Base-by-base conservation (phyloP, 2,888 invertebrate genomes). In the Homarus gammarus region DNA sequence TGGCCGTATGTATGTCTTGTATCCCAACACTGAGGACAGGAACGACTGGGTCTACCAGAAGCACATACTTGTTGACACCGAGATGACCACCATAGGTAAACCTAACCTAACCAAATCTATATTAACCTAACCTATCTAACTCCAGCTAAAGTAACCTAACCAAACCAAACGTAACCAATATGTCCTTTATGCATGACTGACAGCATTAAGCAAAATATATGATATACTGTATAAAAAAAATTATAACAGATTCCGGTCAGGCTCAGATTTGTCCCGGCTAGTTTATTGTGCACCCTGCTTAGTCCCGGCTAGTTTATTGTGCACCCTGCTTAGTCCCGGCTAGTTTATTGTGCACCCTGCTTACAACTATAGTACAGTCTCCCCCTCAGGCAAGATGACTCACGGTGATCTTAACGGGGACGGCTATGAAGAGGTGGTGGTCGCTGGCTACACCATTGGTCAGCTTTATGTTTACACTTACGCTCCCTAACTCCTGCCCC, bases 391-490 rank as follows among this genome's bases (percentile, higher is more conserved):
- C 15, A 92, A 92, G 72, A 91, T 92, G 90, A 92, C 93, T 1
- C 91, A 92, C 31, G 93, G 87, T 10, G 93, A 93, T 90, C 90
- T 93, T 64, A 93, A 93, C 81, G 92, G 92, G 1, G 93, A 93
- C 84, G 93, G 93, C 15, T 93, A 92, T 85, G 93, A 92, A 22
- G 93, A 93, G 56, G 91, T 93, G 10, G 84, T 93, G 12, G 92
- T 92, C 22, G 93, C 93, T 27, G 92, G 92, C 12, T 93, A 93
- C 90, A 88, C 92, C 22, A 83, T 90, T 2, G 92, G 92, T 40
- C 90, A 90, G 38, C 81, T 93, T 10, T 93, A 93, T 72, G 93
- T 93, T 27, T 93, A 92, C 88, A 93, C 93, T 0, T 93, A 91
- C 72, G 87, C 87, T 15, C 90, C 90, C 3, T 87, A 22, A 77